Evolutionary conservation across 2,797 vertebrate genomes (phyloP).

Genomic region (Margarornis squamiger): DNA sequence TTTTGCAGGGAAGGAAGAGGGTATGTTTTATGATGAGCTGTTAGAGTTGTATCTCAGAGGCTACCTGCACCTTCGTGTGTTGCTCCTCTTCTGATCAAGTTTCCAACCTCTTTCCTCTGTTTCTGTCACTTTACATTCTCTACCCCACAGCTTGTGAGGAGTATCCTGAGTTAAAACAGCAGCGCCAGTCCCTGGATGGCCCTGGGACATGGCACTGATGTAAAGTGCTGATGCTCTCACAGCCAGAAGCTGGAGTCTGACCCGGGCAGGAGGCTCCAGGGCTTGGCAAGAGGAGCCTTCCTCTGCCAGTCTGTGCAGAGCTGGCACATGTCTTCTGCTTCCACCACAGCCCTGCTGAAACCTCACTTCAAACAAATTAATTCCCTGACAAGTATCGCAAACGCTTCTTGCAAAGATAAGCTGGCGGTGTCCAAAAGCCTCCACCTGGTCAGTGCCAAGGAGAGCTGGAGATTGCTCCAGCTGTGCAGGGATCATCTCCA

Average conservation of each 20-base stretch:
- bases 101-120: not conserved
- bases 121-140: not conserved
- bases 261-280: not conserved
- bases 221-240: not conserved
- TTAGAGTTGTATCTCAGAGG: not conserved
- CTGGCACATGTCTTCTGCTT: not conserved
- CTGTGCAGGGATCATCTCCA: not conserved
- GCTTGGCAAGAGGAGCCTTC: not conserved
- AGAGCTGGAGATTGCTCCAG: not conserved
- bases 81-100: not conserved
- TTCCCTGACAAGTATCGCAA: not conserved
- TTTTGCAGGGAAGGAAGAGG: not conserved
- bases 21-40: not conserved
- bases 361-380: not conserved
- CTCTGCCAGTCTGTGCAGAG: not conserved
- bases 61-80: not conserved
- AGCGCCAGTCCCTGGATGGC: not conserved
- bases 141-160: not conserved
- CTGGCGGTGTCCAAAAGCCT: rapidly evolving
- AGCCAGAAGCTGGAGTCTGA: not conserved
- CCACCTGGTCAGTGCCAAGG: not conserved
- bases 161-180: not conserved
- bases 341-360: not conserved
- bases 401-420: not conserved
- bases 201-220: not conserved